A percentile compares a stretch with the other conserved stretches of the same genome.
phyloP scores from a whole-genome alignment of 1,140 invertebrate species.

The Pseudomyrmex concolor region DNA sequence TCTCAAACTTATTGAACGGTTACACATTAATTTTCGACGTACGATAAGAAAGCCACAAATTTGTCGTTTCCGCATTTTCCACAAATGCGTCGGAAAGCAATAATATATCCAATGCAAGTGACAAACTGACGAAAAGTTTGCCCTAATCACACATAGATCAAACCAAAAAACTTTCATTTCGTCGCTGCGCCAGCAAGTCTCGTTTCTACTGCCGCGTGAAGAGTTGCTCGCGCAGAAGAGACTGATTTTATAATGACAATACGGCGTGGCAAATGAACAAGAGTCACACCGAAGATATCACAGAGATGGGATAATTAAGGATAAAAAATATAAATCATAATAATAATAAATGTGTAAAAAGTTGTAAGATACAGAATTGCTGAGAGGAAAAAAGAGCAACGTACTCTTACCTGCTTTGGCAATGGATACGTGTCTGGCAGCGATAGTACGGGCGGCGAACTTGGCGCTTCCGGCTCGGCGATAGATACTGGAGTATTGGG shows the following conservation, averaged over 20 bases:
- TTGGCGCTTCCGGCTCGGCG: conserved; percentile 78
- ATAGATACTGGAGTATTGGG: conserved; percentile 68
- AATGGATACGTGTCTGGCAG: conserved; percentile 84
- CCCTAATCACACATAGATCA: conserved; percentile 27
- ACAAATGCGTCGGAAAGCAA: conserved; percentile 4
- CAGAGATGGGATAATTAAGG: not conserved
- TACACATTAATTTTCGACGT: conserved; percentile 26
- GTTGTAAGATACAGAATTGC: conserved; percentile 18
- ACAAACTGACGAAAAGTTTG: conserved; percentile 6
- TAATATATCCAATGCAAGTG: conserved; percentile 8
- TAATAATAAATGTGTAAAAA: not conserved
- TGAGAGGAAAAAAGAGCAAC: not conserved
- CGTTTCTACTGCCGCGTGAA: not conserved
- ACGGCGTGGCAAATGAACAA: conserved; percentile 25
- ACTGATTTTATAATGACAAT: conserved; percentile 23
- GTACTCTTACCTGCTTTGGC: conserved; percentile 80
- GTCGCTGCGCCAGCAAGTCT: conserved; percentile 19
- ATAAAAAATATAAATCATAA: not conserved
- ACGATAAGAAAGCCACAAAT: conserved; percentile 25
- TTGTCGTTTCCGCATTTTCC: not conserved
- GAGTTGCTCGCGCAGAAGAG: conserved; percentile 36
- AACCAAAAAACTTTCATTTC: conserved; percentile 54
- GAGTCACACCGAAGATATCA: conserved; percentile 46
- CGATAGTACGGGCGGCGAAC: conserved; percentile 83
- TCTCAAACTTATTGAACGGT: conserved; percentile 37